These are phyloP conservation scores for Intellagama lesueurii DNA, from an alignment of 2,797 vertebrate species.

Conservation along the genomic window DNA sequence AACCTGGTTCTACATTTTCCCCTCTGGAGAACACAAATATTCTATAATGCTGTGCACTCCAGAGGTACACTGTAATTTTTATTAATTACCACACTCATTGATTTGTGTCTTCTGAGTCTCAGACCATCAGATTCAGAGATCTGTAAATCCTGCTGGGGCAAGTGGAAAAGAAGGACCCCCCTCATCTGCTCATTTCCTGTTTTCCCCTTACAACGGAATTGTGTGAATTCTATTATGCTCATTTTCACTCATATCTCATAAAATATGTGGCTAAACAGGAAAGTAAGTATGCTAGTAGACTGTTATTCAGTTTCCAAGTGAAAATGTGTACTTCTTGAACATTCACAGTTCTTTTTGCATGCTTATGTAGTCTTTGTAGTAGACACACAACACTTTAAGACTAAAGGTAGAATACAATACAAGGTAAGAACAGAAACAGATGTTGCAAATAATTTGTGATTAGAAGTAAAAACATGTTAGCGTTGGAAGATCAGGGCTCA, in stretches of 20 bases:
- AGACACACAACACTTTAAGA: too few relatives aligned
- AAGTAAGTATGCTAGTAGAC: too few relatives aligned
- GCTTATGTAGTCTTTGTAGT: too few relatives aligned
- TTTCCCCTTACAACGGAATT: not conserved
- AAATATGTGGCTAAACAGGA: too few relatives aligned
- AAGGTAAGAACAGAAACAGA: too few relatives aligned
- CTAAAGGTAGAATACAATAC: too few relatives aligned
- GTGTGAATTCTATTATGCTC: not conserved
- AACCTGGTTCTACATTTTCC: not conserved
- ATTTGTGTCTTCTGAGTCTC: not conserved
- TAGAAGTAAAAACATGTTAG: too few relatives aligned
- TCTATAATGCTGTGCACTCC: not conserved
- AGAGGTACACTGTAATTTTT: not conserved
- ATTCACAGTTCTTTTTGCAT: too few relatives aligned
- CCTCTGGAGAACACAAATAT: accelerated
- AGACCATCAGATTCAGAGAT: not conserved
- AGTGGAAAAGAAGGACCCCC: not conserved
- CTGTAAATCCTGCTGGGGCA: not conserved
- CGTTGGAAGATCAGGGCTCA: too few relatives aligned
- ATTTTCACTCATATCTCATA: not conserved
- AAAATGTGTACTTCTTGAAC: too few relatives aligned
- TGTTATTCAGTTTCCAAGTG: too few relatives aligned
- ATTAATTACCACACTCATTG: constrained; percentile 2
- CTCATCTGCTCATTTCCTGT: not conserved
- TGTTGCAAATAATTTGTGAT: too few relatives aligned